Base-by-base conservation (phyloP, 2,797 vertebrate genomes). In the Lepus townsendii region DNA sequence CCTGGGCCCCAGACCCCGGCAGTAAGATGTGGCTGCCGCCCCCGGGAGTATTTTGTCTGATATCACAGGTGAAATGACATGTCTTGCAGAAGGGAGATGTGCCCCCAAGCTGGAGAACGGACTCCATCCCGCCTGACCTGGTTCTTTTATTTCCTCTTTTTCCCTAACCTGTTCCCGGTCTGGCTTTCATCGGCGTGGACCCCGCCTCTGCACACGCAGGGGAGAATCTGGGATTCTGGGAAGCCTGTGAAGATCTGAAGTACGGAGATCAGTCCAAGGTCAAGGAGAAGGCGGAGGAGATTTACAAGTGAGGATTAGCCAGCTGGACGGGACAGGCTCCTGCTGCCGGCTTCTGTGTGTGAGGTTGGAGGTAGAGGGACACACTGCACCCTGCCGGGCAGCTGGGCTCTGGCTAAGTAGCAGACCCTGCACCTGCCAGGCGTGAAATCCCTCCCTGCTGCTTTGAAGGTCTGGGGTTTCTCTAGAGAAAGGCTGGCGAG, bases 201-300 rank as follows among this genome's bases (percentile, higher is more conserved):
- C 27, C 30, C 11, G 62, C 47, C 60, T 47, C 82, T 78, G 88
- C 52, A 2, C 9, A 2, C 7, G 4, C 93, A 99, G 99, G 99
- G 83, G 99, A 99, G 98, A 99, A 99, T 95, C 98, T 99, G 98
- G 99, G 99, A 22, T 99, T 99, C 98, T 99, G 99, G 99, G 99
- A 99, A 98, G 98, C 98, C 38, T 99, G 99, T 86, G 99, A 99
- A 95, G 99, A 99, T 97, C 98, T 99, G 95, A 99, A 99, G 96
- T 99, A 99, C 26, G 99, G 99, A 66, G 98, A 99, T 52, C 99
- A 99, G 65, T 99, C 98, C n/a, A 99, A 99, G 68, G 99, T 99
- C 98, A 99, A 99, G 97, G 99, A 99, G 97, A 99, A 99, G 97
- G 99, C 99, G 0, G 99, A 99, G 97, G 99, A 99, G 97, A 99